A percentile compares a stretch with the other conserved stretches of the same genome.
Conservation (phyloP, 2,888 invertebrate species). For the Tiphia femorata region DNA sequence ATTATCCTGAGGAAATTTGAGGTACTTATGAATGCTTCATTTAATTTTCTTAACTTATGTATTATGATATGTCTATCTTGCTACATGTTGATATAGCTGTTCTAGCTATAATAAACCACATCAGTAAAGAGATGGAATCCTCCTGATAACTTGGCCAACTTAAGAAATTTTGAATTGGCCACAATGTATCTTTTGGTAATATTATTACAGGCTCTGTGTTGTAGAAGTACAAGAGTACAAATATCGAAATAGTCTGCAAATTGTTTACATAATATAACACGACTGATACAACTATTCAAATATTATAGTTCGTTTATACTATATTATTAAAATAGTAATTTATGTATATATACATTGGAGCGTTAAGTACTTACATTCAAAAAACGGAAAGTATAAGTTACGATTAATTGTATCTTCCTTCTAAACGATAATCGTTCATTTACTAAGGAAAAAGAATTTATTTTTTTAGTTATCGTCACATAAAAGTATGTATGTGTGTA, state of each 20-base stretch:
- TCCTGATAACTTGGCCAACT: constrained; percentile 58
- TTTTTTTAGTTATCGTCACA: too few relatives aligned
- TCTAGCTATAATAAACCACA: constrained; percentile 52
- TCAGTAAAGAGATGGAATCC: constrained; percentile 57
- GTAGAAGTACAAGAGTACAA: constrained; percentile 50
- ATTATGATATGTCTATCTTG: constrained; percentile 20
- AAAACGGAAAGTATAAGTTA: constrained; percentile 47
- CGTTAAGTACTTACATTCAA: constrained; percentile 53
- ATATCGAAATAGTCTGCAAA: constrained; percentile 46
- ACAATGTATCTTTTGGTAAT: constrained; percentile 52
- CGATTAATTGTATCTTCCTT: constrained; percentile 36
- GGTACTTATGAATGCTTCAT: not conserved
- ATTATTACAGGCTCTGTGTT: constrained; percentile 54
- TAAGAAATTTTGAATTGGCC: constrained; percentile 56
- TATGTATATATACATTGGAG: not conserved
- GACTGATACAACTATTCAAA: not conserved
- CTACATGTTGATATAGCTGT: constrained; percentile 37
- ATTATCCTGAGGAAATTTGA: not conserved
- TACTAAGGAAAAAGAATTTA: too few relatives aligned
- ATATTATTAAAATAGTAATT: not conserved
- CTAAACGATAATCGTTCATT: constrained; percentile 35
- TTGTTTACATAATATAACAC: not conserved
- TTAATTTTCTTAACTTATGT: constrained; percentile 3
- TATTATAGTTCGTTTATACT: not conserved
- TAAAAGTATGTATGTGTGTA: too few relatives aligned